These are phyloP conservation scores for Cricetomys ansorgei DNA, from an alignment of 2,113 vertebrate species.

Conservation along the genomic window DNA sequence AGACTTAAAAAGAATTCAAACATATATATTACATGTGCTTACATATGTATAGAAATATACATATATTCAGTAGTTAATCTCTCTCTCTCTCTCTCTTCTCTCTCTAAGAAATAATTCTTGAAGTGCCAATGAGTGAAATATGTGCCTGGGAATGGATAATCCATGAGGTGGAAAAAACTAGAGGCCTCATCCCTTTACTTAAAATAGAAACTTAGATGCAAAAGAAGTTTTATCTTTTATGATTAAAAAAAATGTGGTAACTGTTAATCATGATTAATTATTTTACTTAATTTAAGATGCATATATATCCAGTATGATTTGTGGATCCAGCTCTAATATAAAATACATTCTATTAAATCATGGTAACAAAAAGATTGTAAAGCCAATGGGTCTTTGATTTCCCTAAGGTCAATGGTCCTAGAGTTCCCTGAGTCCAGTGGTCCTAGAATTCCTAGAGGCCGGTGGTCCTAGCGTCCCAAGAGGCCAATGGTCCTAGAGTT, in stretches of 20 bases:
- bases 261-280: background rate
- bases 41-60: background rate
- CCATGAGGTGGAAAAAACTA: background rate
- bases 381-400: no score
- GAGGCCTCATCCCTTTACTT: background rate
- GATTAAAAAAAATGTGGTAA: background rate
- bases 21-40: background rate
- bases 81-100: background rate
- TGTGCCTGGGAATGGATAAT: background rate
- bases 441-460: background rate
- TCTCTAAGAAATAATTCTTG: background rate
- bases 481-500: background rate
- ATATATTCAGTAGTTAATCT: no score
- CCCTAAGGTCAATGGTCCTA: no score
- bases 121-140: background rate
- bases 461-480: no score
- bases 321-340: background rate
- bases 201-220: background rate
- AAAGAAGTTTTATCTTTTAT: background rate
- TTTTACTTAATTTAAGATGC: background rate
- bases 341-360: background rate
- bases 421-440: background rate
- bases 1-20: background rate
- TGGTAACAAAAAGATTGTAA: background rate
- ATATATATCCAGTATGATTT: background rate